Evolutionary conservation across 1,140 invertebrate species (phyloP), one percentile per base, ranked within the genome.

Genomic region (Meloidogyne floridensis): DNA sequence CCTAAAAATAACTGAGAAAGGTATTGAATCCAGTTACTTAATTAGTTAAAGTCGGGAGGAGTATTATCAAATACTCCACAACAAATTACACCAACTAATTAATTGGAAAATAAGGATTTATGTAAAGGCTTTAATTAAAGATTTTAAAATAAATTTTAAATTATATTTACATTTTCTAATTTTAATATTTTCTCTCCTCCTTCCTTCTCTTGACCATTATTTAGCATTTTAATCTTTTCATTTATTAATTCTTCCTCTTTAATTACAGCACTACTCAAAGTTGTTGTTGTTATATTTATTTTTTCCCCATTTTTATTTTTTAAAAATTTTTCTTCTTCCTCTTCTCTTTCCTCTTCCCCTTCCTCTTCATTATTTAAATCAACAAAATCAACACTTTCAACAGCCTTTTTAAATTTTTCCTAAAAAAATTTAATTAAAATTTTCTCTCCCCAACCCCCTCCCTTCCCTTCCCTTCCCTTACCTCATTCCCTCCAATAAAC

Each of bases 401-500:
- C 71, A n/a, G 76, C 76, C 7, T 15, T 18, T 7, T 77, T 15
- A 43, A 77, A 72, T 77, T 72, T 74, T 32, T 47, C n/a, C 72
- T 74, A 74, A 74, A 74, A 6, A 11, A 74, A 74, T 74, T 20
- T n/a, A n/a, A 20, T 9, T 15, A 77, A 54, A 20, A 47, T 32
- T 32, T 32, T 32, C 32, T 32, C 32, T 32, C 32, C 32, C 32
- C 32, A 32, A 32, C 32, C 32, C 32, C 32, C 32, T 2, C 32
- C 32, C 1, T 2, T 2, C 32, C 32, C 32, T 32, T 2, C 32
- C 32, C 32, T 32, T 32, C 32, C 32, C 0, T 32, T 20, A 74
- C 42, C 72, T 83, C 74, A 51, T 83, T 59, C 15, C 81, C 81
- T 56, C 53, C 53, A 56, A 80, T 47, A 84, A 83, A 83, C 6